Evolutionary conservation across 2,888 invertebrate genomes (phyloP), one percentile per base, ranked within the genome.

Genomic region (Eueremaeus valkanovi): DNA sequence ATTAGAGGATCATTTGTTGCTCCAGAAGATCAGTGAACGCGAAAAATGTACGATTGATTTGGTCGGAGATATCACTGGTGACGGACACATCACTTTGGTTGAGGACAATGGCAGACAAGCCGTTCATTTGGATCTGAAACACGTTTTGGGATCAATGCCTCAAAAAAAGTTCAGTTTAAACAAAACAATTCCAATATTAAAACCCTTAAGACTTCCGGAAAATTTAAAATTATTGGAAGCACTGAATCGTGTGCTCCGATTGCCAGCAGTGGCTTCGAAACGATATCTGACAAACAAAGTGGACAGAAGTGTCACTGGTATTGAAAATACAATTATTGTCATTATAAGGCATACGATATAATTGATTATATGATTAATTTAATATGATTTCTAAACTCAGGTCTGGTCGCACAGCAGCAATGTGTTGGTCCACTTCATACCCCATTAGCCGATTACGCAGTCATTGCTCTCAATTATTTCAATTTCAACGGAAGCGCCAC

Each of bases 401-500:
- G 98, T 0, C 85, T 98, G 21, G 88, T 98, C 75, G 98, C 95
- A 0, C 97, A 97, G 83, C 98, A 99, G 82, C 99, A 99, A 83
- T 98, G 98, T 83, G 95, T 98, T 31, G 98, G 99, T 0, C 96
- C 97, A 0, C 85, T 98, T 0, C 98, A 98, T 83, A 94, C 95
- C 0, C 98, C 99, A 0, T 85, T 98, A 5, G 93, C 97, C 0
- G 95, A 99, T 84, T 74, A 66, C 21, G 97, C 93, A 0, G 90
- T 97, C 72, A 81, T 81, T 74, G 93, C 95, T 0, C 86, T 96
- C 33, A 92, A 95, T 0, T 89, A 94, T 83, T 90, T 90, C 82
- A 90, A 89, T 63, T 78, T 33, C 80, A 86, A 83, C 76, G 98
- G 98, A 9, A 90, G 93, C 18, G 98, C 97, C 3, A 95, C 95